phyloP scores from a whole-genome alignment of 2,113 vertebrate species.

The Amblyopsis rosae region DNA sequence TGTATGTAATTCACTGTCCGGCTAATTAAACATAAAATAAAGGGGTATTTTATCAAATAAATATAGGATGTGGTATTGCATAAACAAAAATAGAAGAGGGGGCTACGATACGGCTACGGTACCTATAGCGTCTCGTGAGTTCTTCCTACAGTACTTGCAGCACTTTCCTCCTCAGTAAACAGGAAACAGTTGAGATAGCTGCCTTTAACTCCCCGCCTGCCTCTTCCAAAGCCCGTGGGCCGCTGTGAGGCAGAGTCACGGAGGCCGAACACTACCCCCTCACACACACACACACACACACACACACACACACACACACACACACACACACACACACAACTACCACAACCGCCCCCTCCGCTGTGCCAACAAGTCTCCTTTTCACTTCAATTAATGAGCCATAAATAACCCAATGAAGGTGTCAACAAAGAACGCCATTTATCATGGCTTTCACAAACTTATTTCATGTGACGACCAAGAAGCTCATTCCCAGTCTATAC shows the following conservation, averaged over 20 bases:
- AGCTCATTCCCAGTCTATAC: slow-evolving; percentile 78
- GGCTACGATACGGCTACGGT: slow-evolving; percentile 27
- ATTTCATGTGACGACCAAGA: slow-evolving; percentile 77
- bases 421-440: slow-evolving; percentile 95
- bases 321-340: too few relatives aligned
- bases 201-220: slow-evolving; percentile 17
- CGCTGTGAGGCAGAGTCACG: slow-evolving; percentile 65
- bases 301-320: too few relatives aligned
- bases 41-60: slow-evolving; percentile 37
- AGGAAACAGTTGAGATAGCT: slow-evolving; percentile 59
- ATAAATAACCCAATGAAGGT: slow-evolving; percentile 99
- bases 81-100: slow-evolving; percentile 38
- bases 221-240: slow-evolving; percentile 65
- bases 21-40: slow-evolving; percentile 49
- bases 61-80: slow-evolving; percentile 28
- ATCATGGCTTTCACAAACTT: slow-evolving; percentile 89
- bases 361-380: slow-evolving; percentile 90
- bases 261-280: slow-evolving; percentile 70
- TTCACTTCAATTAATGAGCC: slow-evolving; percentile 98
- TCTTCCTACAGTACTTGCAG: slow-evolving; percentile 51
- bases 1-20: slow-evolving; percentile 7
- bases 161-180: slow-evolving; percentile 48
- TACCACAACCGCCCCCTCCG: slow-evolving; percentile 77
- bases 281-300: too few relatives aligned
- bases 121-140: slow-evolving; percentile 48